Evolutionary conservation across 2,888 invertebrate genomes (phyloP), one percentile per base, ranked within the genome.

Genomic region (Philaethria dido): DNA sequence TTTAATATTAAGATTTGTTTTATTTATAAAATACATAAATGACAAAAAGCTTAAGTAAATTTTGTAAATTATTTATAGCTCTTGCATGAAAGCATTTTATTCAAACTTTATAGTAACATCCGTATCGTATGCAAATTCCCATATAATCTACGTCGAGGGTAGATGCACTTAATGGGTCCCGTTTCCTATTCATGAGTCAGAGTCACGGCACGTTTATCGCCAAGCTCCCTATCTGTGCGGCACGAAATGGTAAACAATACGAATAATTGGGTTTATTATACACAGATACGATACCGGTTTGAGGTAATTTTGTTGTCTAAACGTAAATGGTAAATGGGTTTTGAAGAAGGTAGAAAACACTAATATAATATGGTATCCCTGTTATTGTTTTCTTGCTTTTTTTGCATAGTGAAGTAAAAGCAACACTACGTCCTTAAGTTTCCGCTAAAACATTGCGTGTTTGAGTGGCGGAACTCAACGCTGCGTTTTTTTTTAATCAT

Each of bases 141-240:
- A 63, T 66, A 63, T 42, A 63, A 69, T 66, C 63, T 66, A 62
- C 44, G 57, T 69, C 44, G 65, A 62, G 65, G 65, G 62, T 52
- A 66, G 66, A 63, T 60, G 64, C 62, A 57, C 69, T 60, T 66
- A 69, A 69, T 66, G 59, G 62, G 42, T 33, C 61, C 66, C 57
- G 62, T 36, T 69, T 50, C 66, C 69, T 66, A 70, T 71, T 71
- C 69, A 71, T 69, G 70, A 66, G 69, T 62, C 69, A 62, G 25
- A 69, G 69, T 69, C 70, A 71, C 69, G 70, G 69, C 50, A 69
- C 62, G 50, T 47, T 62, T 62, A 57, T 66, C 66, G 55, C 29
- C 48, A 42, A 13, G 69, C 59, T 39, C 64, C 42, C 50, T 66
- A 66, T 70, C 68, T 62, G 25, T 22, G 18, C n/a, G 33, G 59